phyloP scores from a whole-genome alignment of 2,113 vertebrate genomes.

The Euleptes europaea region DNA sequence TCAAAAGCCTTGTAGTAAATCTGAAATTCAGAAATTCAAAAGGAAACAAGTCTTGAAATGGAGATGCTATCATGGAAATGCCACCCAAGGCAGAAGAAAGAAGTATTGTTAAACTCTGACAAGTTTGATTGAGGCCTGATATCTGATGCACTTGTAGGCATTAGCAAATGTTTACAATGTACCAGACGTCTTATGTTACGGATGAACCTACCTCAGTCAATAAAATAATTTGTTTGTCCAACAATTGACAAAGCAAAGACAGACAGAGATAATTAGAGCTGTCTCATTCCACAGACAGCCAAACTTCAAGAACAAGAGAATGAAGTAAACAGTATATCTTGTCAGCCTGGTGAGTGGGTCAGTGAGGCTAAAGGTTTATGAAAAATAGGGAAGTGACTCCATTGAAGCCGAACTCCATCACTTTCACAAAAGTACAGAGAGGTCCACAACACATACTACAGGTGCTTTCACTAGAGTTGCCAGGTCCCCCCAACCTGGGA shows the following conservation, averaged over 20 bases:
- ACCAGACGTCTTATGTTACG: neutral
- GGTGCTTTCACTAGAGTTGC: too few species aligned
- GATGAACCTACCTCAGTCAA: neutral
- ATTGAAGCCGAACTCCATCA: too few species aligned
- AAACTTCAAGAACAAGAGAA: neutral
- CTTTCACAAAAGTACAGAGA: too few species aligned
- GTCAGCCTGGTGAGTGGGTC: too few species aligned
- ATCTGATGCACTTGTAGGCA: neutral
- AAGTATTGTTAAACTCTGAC: neutral
- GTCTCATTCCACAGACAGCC: too few species aligned
- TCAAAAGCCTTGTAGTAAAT: neutral
- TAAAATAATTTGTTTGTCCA: neutral
- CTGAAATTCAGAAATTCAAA: neutral
- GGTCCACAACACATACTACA: too few species aligned
- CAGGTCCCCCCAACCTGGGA: too few species aligned
- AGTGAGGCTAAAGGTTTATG: neutral
- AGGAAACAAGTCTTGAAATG: neutral
- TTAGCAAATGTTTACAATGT: constrained; percentile 3
- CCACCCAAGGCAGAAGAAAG: neutral
- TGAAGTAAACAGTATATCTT: too few species aligned
- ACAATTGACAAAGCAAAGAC: neutral
- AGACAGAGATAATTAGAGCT: neutral
- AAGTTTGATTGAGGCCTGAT: neutral
- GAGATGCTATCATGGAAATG: neutral
- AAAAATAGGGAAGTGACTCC: neutral